phyloP scores from a whole-genome alignment of 2,113 vertebrate genomes.

The Rhinogobius similis region DNA sequence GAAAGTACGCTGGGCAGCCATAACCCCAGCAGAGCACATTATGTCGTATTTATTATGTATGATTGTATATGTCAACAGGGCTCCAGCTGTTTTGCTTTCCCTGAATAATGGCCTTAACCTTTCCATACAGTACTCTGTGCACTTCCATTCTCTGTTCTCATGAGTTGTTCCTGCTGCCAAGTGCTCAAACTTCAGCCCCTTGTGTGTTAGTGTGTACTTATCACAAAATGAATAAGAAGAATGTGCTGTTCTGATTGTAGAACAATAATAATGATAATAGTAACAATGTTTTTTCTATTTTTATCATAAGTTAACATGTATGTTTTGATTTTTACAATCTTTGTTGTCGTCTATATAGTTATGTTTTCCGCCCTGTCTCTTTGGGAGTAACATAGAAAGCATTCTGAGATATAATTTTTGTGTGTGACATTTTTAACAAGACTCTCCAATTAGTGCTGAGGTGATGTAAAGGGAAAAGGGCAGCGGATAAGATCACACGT shows the following conservation, averaged over 20 bases:
- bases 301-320: too few relatives aligned
- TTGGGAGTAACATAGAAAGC: not conserved
- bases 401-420: not conserved
- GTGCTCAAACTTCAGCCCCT: not conserved
- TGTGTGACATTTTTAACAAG: constrained; percentile 21
- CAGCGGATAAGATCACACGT: constrained; percentile 24
- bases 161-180: not conserved
- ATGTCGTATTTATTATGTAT: constrained; percentile 35
- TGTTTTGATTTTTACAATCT: too few relatives aligned
- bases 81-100: constrained; percentile 13
- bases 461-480: constrained; percentile 47
- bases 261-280: too few relatives aligned
- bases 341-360: not conserved
- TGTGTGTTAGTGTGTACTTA: too few relatives aligned
- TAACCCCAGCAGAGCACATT: not conserved
- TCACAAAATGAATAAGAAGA: too few relatives aligned
- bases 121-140: not conserved
- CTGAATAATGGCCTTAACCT: constrained; percentile 20
- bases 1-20: constrained; percentile 23
- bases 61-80: constrained; percentile 13
- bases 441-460: constrained; percentile 33
- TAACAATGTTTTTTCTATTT: not conserved
- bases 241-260: too few relatives aligned
- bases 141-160: not conserved
- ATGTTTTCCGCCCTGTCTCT: not conserved